Evolutionary conservation across 1,140 invertebrate genomes (phyloP).

Genomic region (Cepaea nemoralis): DNA sequence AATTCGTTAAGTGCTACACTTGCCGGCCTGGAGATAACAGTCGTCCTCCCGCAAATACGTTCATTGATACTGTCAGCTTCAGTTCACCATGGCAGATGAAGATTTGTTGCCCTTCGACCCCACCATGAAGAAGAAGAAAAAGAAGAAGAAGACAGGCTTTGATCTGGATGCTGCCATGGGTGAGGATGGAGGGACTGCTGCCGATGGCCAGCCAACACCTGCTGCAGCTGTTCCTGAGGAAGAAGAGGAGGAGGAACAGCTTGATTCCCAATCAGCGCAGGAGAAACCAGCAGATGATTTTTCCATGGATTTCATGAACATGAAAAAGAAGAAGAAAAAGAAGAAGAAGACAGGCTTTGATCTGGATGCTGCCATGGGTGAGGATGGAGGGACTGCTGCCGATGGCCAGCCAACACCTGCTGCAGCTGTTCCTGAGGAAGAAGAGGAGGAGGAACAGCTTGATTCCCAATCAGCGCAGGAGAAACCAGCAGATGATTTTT

Average conservation of each 20-base stretch:
- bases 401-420: slow-evolving; percentile 59
- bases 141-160: slow-evolving; percentile 95
- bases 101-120: slow-evolving; percentile 80
- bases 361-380: slow-evolving; percentile 78
- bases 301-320: too few relatives aligned
- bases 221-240: slow-evolving; percentile 37
- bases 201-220: slow-evolving; percentile 59
- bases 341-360: slow-evolving; percentile 96
- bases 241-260: slow-evolving; percentile 64
- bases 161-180: slow-evolving; percentile 81
- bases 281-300: slow-evolving; percentile 56
- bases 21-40: too few relatives aligned
- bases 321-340: slow-evolving; percentile 95
- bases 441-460: slow-evolving; percentile 65
- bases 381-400: slow-evolving; percentile 71
- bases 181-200: slow-evolving; percentile 72
- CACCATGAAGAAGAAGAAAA: slow-evolving; percentile 89
- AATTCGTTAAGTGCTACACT: too few relatives aligned
- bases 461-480: slow-evolving; percentile 45
- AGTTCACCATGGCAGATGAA: slow-evolving; percentile 45
- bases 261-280: slow-evolving; percentile 40
- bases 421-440: slow-evolving; percentile 36
- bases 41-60: too few relatives aligned
- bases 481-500: slow-evolving; percentile 59
- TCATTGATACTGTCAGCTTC: neutral